phyloP scores from a whole-genome alignment of 1,140 invertebrate genomes.

The Drosophila lacteicornis region DNA sequence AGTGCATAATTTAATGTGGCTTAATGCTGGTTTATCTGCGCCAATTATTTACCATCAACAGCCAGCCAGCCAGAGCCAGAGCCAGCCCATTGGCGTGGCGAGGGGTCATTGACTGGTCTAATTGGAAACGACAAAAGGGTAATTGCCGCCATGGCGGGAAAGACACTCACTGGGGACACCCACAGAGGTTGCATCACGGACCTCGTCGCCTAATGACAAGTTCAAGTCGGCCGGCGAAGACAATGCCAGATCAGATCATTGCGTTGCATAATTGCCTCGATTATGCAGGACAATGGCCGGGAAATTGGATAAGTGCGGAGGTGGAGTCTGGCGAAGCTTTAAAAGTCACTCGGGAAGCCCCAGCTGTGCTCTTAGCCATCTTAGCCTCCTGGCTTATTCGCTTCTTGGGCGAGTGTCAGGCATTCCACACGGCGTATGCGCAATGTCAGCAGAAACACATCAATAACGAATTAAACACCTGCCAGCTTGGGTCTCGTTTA shows the following conservation, averaged over 20 bases:
- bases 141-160: slow-evolving; percentile 28
- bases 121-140: slow-evolving; percentile 48
- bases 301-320: slow-evolving; percentile 1
- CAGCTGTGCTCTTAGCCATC: slow-evolving; percentile 34
- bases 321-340: slow-evolving; percentile 28
- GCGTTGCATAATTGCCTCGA: slow-evolving; percentile 46
- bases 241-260: slow-evolving; percentile 42
- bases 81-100: not conserved
- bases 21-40: slow-evolving; percentile 61
- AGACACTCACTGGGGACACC: not conserved
- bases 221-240: slow-evolving; percentile 24
- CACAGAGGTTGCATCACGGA: slow-evolving; percentile 15
- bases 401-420: slow-evolving; percentile 4
- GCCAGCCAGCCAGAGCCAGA: slow-evolving; percentile 16
- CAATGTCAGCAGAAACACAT: slow-evolving; percentile 49
- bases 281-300: slow-evolving; percentile 43
- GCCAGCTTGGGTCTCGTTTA: slow-evolving; percentile 30
- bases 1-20: slow-evolving; percentile 68
- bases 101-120: slow-evolving; percentile 61
- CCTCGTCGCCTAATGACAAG: slow-evolving; percentile 17
- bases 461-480: slow-evolving; percentile 72
- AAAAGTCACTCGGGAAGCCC: slow-evolving; percentile 43
- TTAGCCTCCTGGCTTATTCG: slow-evolving; percentile 45
- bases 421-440: slow-evolving; percentile 34
- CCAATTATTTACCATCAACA: slow-evolving; percentile 57